phyloP scores from a whole-genome alignment of 2,888 invertebrate genomes.

The Furcula furcula region DNA sequence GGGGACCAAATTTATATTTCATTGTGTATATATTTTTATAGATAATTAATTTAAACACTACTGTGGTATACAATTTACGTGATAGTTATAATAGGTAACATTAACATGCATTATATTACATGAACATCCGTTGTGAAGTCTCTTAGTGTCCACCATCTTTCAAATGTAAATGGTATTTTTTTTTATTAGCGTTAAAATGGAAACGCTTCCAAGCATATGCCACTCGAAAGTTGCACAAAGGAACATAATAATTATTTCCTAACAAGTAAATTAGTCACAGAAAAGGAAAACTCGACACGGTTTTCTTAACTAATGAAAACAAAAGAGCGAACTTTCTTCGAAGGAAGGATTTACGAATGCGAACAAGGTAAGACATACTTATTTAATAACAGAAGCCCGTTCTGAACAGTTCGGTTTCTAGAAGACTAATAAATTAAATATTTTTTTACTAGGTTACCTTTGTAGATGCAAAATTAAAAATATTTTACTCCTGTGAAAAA shows the following conservation, averaged over 20 bases:
- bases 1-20: too few species aligned
- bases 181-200: slow-evolving; percentile 51
- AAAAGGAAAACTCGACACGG: slow-evolving; percentile 53
- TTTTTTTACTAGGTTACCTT: background rate
- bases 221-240: slow-evolving; percentile 53
- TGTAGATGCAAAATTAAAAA: background rate
- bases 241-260: slow-evolving; percentile 57
- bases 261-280: slow-evolving; percentile 67
- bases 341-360: slow-evolving; percentile 52
- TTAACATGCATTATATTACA: slow-evolving; percentile 5
- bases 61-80: too few species aligned
- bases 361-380: slow-evolving; percentile 44
- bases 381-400: slow-evolving; percentile 57
- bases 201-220: slow-evolving; percentile 33
- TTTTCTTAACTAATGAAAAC: slow-evolving; percentile 67
- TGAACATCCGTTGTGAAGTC: slow-evolving; percentile 12
- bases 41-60: too few species aligned
- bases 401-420: slow-evolving; percentile 41
- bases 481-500: background rate
- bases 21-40: too few species aligned
- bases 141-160: too few species aligned
- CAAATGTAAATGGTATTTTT: slow-evolving; percentile 46
- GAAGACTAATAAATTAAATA: slow-evolving; percentile 19
- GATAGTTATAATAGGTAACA: too few species aligned
- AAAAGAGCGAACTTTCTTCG: slow-evolving; percentile 65